phyloP scores from a whole-genome alignment of 2,888 invertebrate species.

The Busseola fusca region DNA sequence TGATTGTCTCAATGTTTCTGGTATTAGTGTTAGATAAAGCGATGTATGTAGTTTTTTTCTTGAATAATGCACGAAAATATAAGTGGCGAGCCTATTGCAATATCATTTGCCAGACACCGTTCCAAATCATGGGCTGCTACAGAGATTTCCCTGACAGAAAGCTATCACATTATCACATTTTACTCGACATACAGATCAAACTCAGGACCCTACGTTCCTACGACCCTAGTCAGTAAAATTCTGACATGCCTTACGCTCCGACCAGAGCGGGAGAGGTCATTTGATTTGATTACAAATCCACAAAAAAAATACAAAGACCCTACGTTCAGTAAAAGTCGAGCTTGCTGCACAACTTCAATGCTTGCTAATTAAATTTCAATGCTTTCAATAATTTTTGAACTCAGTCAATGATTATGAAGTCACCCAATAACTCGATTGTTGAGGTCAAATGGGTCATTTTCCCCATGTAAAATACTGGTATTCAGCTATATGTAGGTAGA shows the following conservation, averaged over 20 bases:
- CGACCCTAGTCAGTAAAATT: too few relatives aligned
- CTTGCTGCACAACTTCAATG: neutral
- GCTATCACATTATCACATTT: neutral
- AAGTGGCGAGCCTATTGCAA: neutral
- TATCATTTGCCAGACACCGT: neutral
- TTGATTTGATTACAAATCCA: too few relatives aligned
- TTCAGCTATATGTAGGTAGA: too few relatives aligned
- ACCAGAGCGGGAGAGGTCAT: too few relatives aligned
- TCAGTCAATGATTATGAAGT: neutral
- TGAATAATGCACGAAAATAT: neutral
- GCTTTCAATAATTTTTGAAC: neutral
- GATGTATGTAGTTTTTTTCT: neutral
- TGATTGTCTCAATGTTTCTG: slow-evolving; percentile 28
- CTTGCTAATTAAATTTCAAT: neutral
- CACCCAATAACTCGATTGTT: neutral
- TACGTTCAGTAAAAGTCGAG: too few relatives aligned
- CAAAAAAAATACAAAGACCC: too few relatives aligned
- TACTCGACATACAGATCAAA: neutral
- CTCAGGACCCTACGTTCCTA: too few relatives aligned
- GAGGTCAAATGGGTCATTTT: neutral
- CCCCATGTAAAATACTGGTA: neutral
- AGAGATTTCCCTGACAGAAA: neutral
- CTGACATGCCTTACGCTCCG: too few relatives aligned
- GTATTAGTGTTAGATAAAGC: neutral
- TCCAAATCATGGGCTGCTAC: neutral